Base-by-base conservation (phyloP, 2,888 invertebrate genomes). In the Linnaemya tessellans region DNA sequence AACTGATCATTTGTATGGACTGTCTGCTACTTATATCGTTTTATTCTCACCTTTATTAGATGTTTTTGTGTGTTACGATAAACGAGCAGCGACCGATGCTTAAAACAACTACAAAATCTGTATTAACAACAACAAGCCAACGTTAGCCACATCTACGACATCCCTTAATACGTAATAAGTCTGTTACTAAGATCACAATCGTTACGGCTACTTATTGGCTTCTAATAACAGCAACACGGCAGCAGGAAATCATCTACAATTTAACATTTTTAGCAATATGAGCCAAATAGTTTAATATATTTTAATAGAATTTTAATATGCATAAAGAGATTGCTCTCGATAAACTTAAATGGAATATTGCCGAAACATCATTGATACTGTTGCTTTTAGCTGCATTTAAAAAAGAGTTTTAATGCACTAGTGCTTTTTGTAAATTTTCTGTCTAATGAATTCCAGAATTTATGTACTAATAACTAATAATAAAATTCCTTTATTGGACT, bases 1-100 rank as follows among this genome's bases (percentile, higher is more conserved):
- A 90, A 92, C 92, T 92, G 91, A 91, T 89, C 90, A 89, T 89
- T 88, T 88, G 88, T 87, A 86, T 86, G 80, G 88, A 89, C 87
- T 88, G 88, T 88, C 86, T 89, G 87, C 87, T 87, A 91, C 91
- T 92, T 92, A 89, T 92, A 92, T 92, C 89, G 90, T 87, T 86
- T 91, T 86, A 70, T 64, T 86, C 70, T 54, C 67, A 25, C 51
- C 56, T 73, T 60, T 77, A 73, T 80, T 80, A 78, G 77, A 58
- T 65, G 74, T 75, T 78, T 54, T 68, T 79, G 80, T 82, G 75
- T 80, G 71, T 65, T 87, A 87, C 83, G 88, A 87, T 84, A 68
- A 80, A 86, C 87, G 86, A 60, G 51, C 73, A 60, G 51, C 73
- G 60, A 46, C 10, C 68, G 68, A 71, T 79, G 51, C 35, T 49